Percentiles rank a stretch among this genome's conserved stretches.
These are phyloP conservation scores for Lasioglossum leucozonium DNA, from an alignment of 2,888 invertebrate genomes.

Conservation along the genomic window DNA sequence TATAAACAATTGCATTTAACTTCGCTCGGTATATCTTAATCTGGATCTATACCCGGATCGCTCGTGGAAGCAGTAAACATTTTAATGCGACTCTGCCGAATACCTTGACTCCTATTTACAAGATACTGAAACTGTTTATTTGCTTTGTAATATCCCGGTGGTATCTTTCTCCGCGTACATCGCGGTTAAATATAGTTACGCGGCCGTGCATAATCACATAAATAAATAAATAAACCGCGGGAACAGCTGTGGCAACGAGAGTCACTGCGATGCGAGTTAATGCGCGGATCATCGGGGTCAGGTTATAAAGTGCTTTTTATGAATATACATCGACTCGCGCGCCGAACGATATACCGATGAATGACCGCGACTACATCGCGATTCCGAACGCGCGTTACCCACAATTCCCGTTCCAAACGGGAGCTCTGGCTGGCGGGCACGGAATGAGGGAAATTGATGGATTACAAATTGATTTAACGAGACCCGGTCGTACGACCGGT, in stretches of 20 bases:
- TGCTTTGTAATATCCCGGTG: background rate
- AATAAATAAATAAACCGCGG: background rate
- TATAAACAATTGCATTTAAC: background rate
- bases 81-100: background rate
- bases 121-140: background rate
- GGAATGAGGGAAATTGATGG: conserved; percentile 31
- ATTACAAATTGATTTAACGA: conserved; percentile 45
- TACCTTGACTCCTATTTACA: background rate
- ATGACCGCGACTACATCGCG: background rate
- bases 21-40: background rate
- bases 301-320: conserved; percentile 6
- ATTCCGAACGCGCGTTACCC: conserved; percentile 1
- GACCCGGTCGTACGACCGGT: conserved; percentile 24
- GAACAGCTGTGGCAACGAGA: background rate
- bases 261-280: background rate
- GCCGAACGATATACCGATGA: background rate
- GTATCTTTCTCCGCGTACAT: background rate
- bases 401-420: background rate
- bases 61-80: background rate
- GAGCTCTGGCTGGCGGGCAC: background rate
- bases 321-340: background rate
- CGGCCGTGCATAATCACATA: background rate
- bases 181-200: background rate
- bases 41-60: background rate
- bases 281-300: background rate